Evolutionary conservation across 2,888 invertebrate genomes (phyloP).

Genomic region (Drosophila vallismaia): DNA sequence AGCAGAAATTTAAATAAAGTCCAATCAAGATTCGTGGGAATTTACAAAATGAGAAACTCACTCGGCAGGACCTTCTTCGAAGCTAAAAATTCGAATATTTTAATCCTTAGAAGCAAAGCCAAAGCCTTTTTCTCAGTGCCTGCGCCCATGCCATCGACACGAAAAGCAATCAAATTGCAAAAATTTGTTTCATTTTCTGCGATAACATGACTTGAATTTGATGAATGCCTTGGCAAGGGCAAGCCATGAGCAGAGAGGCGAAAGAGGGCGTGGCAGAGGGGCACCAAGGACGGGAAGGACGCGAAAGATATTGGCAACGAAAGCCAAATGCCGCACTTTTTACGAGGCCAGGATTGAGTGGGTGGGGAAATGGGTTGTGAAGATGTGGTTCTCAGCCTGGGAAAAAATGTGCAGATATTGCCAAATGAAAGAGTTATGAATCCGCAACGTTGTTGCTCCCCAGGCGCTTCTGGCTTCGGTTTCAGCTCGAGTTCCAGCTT

Average conservation of each 20-base stretch:
- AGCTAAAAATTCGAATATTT: too few relatives aligned
- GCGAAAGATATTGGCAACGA: conserved; percentile 71
- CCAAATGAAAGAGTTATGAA: conserved; percentile 79
- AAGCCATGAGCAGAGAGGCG: conserved; percentile 16
- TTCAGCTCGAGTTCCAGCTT: conserved; percentile 3
- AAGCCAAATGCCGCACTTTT: conserved; percentile 75
- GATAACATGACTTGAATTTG: conserved; percentile 79
- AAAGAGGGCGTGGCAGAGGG: background rate
- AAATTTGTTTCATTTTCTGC: conserved; percentile 78
- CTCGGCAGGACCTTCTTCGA: too few relatives aligned
- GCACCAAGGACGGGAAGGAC: conserved; percentile 38
- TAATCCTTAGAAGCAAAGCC: background rate
- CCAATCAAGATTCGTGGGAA: background rate
- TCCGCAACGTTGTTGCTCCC: conserved; percentile 75
- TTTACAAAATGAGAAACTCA: background rate
- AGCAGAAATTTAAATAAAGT: background rate
- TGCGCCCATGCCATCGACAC: conserved; percentile 62
- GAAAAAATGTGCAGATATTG: conserved; percentile 72
- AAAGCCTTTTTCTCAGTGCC: background rate
- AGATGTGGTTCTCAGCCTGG: conserved; percentile 16
- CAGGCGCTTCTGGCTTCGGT: conserved; percentile 57
- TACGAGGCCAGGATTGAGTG: conserved; percentile 48
- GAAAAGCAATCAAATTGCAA: conserved; percentile 79
- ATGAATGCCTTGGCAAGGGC: conserved; percentile 73
- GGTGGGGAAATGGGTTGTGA: background rate